A percentile compares a stretch with the other conserved stretches of the same genome.
Conservation (phyloP, 2,888 invertebrate genomes). For the Muschampia plurimacula region DNA sequence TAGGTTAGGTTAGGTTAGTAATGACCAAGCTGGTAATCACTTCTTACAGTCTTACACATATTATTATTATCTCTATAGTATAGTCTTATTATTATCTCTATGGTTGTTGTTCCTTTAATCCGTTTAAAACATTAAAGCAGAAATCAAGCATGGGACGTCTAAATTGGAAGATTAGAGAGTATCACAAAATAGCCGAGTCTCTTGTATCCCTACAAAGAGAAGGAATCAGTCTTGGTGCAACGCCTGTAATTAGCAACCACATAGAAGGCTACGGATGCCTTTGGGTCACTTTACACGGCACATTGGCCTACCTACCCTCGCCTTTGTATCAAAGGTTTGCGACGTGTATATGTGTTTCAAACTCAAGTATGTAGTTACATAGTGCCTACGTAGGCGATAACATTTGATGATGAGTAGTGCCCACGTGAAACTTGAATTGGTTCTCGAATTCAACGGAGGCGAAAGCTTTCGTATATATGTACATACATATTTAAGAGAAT, state of each 20-base stretch:
- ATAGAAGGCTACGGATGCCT: conserved; percentile 37
- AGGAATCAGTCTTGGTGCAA: conserved; percentile 38
- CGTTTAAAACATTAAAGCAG: conserved; percentile 27
- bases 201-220: conserved; percentile 38
- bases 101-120: not conserved
- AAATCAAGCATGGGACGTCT: conserved; percentile 21
- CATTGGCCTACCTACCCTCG: conserved; percentile 35
- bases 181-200: conserved; percentile 39
- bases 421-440: not conserved
- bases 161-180: conserved; percentile 40
- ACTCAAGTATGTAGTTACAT: conserved; percentile 16
- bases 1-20: no score
- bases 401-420: not conserved
- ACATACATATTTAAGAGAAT: not conserved
- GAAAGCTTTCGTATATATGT: not conserved
- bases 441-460: not conserved
- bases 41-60: no score
- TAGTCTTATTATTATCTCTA: not conserved
- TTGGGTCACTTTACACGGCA: conserved; percentile 38
- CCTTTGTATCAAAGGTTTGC: conserved; percentile 38
- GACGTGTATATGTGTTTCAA: conserved; percentile 28
- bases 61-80: no score
- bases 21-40: no score
- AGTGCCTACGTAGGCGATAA: conserved; percentile 1
- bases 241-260: conserved; percentile 37